Conservation (phyloP, 2,797 vertebrate genomes). For the Pogonophryne albipinna region DNA sequence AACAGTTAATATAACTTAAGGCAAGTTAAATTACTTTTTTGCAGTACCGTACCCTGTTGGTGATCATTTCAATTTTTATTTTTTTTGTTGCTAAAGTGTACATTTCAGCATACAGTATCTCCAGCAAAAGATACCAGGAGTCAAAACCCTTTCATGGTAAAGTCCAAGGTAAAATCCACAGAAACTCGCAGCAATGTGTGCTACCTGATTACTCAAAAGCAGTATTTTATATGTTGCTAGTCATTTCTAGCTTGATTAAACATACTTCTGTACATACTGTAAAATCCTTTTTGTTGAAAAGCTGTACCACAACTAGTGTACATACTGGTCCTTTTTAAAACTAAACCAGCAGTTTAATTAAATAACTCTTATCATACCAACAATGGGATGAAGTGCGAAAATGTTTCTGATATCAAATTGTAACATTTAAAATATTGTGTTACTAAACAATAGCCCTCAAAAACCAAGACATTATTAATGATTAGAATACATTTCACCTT, state of each 20-base stretch:
- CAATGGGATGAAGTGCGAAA: slow-evolving; percentile 75
- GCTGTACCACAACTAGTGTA: slow-evolving; percentile 67
- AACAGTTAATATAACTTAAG: slow-evolving; percentile 91
- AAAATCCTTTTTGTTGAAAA: slow-evolving; percentile 67
- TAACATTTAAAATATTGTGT: slow-evolving; percentile 83
- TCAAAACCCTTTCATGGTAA: slow-evolving; percentile 61
- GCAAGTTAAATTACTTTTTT: slow-evolving; percentile 83
- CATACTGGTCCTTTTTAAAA: slow-evolving; percentile 66
- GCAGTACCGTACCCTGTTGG: slow-evolving; percentile 78
- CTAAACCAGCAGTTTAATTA: slow-evolving; percentile 62
- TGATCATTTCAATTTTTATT: slow-evolving; percentile 70
- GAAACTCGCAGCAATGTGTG: slow-evolving; percentile 88
- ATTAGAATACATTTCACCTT: slow-evolving; percentile 81
- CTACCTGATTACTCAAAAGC: slow-evolving; percentile 88
- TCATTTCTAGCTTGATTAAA: slow-evolving; percentile 75
- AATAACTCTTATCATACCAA: slow-evolving; percentile 70
- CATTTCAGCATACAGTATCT: slow-evolving; percentile 72
- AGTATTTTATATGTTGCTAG: slow-evolving; percentile 82
- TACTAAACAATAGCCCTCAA: slow-evolving; percentile 81
- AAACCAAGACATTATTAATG: slow-evolving; percentile 82
- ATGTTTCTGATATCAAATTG: slow-evolving; percentile 78
- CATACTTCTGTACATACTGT: slow-evolving; percentile 81
- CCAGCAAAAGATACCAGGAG: slow-evolving; percentile 62
- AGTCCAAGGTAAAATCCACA: slow-evolving; percentile 76
- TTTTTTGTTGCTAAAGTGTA: slow-evolving; percentile 71